A percentile compares a stretch with the other conserved stretches of the same genome.
Conservation (phyloP, 2,888 invertebrate genomes). For the Heliconius ismenius region DNA sequence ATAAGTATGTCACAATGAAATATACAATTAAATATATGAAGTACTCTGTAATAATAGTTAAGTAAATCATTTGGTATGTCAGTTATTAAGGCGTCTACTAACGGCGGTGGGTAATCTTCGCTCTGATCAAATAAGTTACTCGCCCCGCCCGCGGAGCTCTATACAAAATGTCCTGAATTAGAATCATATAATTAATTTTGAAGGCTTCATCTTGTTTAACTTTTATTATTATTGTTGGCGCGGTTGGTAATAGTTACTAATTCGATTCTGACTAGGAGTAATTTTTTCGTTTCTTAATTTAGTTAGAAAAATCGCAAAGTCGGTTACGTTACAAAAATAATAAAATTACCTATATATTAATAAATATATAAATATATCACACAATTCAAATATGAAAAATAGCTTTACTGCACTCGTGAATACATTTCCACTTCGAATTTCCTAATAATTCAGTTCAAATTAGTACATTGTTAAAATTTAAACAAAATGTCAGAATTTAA, state of each 20-base stretch:
- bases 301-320: background rate
- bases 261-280: background rate
- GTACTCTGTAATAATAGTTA: slow-evolving; percentile 51
- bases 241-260: background rate
- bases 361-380: too few species aligned
- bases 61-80: slow-evolving; percentile 71
- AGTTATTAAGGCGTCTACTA: slow-evolving; percentile 62
- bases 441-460: background rate
- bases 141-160: slow-evolving; percentile 54
- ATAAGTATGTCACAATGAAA: background rate
- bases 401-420: background rate
- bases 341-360: too few species aligned
- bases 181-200: slow-evolving; percentile 14
- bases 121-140: slow-evolving; percentile 69
- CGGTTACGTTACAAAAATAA: background rate
- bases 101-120: slow-evolving; percentile 58
- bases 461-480: background rate
- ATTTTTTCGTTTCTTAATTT: background rate
- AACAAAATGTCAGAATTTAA: slow-evolving; percentile 8
- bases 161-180: slow-evolving; percentile 48
- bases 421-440: background rate
- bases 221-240: background rate
- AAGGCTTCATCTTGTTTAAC: slow-evolving; percentile 17
- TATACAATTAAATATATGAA: slow-evolving; percentile 34
- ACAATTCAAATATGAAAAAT: too few species aligned